Conservation (phyloP, 2,888 invertebrate genomes). For the Oegoconia quadripuncta region DNA sequence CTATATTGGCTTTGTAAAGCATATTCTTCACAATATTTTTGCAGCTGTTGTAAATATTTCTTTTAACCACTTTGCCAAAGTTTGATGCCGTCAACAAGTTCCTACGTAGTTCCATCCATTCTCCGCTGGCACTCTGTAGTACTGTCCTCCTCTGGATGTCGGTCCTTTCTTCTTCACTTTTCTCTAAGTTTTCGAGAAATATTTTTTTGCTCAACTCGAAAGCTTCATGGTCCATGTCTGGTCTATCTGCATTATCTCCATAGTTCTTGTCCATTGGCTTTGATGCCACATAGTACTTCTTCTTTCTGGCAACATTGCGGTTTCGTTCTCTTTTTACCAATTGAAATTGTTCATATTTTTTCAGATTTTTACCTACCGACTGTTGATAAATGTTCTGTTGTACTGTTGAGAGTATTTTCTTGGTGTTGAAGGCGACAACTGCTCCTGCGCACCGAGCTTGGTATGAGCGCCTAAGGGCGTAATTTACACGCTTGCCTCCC, state of each 20-base stretch:
- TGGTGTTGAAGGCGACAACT: neutral
- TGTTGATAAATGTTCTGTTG: neutral
- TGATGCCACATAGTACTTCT: neutral
- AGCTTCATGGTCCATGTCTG: conserved; percentile 1
- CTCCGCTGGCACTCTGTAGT: conserved; percentile 16
- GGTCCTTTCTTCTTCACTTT: conserved; percentile 1
- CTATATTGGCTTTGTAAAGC: conserved; percentile 6
- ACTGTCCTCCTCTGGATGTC: conserved; percentile 7
- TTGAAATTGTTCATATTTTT: neutral
- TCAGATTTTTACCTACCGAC: neutral
- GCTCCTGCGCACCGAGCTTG: conserved; percentile 1
- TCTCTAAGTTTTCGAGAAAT: conserved; percentile 7
- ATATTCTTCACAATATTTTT: neutral
- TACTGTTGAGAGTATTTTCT: neutral
- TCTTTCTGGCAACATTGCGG: neutral
- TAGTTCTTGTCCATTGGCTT: conserved; percentile 4
- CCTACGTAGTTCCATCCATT: conserved; percentile 20
- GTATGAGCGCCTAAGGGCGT: neutral
- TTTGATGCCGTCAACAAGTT: conserved; percentile 21
- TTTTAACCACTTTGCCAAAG: conserved; percentile 15
- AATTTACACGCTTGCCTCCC: conserved; percentile 11
- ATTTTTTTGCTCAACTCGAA: neutral
- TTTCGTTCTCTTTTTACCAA: neutral
- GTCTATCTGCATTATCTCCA: conserved; percentile 1
- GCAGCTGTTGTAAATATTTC: neutral